Conservation (phyloP, 2,888 invertebrate species). For the Serrognathus titanus region DNA sequence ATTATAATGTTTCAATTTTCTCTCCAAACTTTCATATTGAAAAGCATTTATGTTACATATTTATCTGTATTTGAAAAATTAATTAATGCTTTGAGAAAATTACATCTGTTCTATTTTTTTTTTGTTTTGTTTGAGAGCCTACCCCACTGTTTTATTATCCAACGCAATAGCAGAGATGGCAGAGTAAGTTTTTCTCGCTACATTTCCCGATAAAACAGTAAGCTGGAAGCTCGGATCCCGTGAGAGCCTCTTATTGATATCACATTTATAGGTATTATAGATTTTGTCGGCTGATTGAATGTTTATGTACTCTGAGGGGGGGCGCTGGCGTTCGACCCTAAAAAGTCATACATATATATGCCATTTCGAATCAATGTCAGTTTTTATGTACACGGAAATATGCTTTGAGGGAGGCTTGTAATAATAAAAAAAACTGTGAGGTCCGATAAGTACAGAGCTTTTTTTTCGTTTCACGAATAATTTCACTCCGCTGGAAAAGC, state of each 20-base stretch:
- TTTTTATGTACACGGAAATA: constrained; percentile 19
- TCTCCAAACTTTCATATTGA: too few species aligned
- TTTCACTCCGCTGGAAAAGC: too few species aligned
- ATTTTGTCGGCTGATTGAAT: constrained; percentile 47
- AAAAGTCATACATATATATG: constrained; percentile 16
- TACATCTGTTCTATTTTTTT: too few species aligned
- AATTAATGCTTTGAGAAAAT: too few species aligned
- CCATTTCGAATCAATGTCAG: constrained; percentile 18
- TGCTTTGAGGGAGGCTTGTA: constrained; percentile 12
- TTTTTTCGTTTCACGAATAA: too few species aligned
- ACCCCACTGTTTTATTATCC: neutral
- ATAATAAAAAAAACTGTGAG: constrained; percentile 13
- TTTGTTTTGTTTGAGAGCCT: neutral
- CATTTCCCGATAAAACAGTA: constrained; percentile 2
- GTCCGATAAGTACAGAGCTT: neutral
- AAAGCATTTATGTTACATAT: too few species aligned
- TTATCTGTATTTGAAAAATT: too few species aligned
- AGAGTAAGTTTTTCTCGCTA: constrained; percentile 1
- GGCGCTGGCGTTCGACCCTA: constrained; percentile 17
- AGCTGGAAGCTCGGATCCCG: constrained; percentile 32
- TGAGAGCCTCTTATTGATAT: constrained; percentile 48
- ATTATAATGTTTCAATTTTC: too few species aligned
- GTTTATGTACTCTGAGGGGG: constrained; percentile 43
- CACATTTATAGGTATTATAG: constrained; percentile 51
- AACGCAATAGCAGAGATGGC: neutral